Evolutionary conservation across 2,113 vertebrate genomes (phyloP).

Genomic region (Toxotes jaculatrix): DNA sequence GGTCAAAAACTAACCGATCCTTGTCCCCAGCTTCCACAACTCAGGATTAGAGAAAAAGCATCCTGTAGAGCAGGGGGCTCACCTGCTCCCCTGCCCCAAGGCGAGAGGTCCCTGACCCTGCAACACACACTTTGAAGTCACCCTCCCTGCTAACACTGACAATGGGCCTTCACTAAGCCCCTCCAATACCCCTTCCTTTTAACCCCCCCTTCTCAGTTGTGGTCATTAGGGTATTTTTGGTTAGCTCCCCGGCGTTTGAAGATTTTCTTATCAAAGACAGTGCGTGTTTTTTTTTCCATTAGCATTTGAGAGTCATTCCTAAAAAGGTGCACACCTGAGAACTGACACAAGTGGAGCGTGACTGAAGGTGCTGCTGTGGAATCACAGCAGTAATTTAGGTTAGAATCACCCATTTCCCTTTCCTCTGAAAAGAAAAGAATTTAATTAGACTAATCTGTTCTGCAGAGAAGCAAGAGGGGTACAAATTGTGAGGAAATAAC

Average conservation of each 20-base stretch:
- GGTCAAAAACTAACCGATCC: constrained; percentile 32
- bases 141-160: constrained; percentile 35
- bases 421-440: constrained; percentile 20
- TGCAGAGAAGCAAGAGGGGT: constrained; percentile 9
- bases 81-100: constrained; percentile 49
- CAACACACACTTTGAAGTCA: constrained; percentile 71
- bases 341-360: constrained; percentile 28
- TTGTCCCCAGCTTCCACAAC: not conserved
- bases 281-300: constrained; percentile 10
- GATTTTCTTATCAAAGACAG: constrained; percentile 47
- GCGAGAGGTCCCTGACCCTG: constrained; percentile 46
- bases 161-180: constrained; percentile 61
- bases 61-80: constrained; percentile 16
- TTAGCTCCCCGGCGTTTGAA: constrained; percentile 52
- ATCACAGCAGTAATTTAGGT: constrained; percentile 15
- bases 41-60: constrained; percentile 36
- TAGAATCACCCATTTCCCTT: constrained; percentile 44
- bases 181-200: constrained; percentile 37
- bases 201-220: constrained; percentile 38
- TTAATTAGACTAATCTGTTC: constrained; percentile 49
- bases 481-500: constrained; percentile 28
- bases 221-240: constrained; percentile 25
- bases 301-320: constrained; percentile 38
- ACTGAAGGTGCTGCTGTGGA: not conserved
- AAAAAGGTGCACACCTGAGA: constrained; percentile 54